A percentile compares a stretch with the other conserved stretches of the same genome.
Conservation (phyloP, 2,888 invertebrate species). For the Galeopsomyia nigrocyanea region DNA sequence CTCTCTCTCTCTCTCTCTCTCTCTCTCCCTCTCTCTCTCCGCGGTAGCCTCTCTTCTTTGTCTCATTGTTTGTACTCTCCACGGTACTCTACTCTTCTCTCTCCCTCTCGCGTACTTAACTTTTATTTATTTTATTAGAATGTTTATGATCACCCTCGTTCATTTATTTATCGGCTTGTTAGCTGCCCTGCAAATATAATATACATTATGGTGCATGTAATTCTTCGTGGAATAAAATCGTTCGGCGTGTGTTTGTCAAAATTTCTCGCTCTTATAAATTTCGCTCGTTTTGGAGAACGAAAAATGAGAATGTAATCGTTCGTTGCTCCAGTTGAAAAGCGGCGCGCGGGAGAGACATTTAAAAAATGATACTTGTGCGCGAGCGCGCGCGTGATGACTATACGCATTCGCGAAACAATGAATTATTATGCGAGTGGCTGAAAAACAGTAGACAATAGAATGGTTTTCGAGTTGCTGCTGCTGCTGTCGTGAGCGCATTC, state of each 20-base stretch:
- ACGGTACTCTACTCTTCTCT: neutral
- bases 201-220: too few relatives aligned
- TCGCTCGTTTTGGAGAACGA: too few relatives aligned
- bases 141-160: slow-evolving; percentile 34
- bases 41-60: slow-evolving; percentile 43
- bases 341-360: too few relatives aligned
- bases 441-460: slow-evolving; percentile 41
- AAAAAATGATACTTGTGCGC: too few relatives aligned
- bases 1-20: slow-evolving; percentile 3
- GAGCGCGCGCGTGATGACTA: too few relatives aligned
- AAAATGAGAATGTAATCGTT: neutral
- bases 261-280: neutral
- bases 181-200: slow-evolving; percentile 13
- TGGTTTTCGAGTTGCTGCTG: slow-evolving; percentile 15
- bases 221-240: slow-evolving; percentile 4
- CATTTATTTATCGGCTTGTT: slow-evolving; percentile 37
- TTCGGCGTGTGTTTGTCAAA: neutral
- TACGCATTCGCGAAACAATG: slow-evolving; percentile 6
- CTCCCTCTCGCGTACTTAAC: neutral
- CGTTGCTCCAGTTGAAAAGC: neutral
- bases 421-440: slow-evolving; percentile 32
- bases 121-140: slow-evolving; percentile 44
- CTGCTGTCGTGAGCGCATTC: slow-evolving; percentile 5
- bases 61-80: slow-evolving; percentile 44
- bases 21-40: slow-evolving; percentile 8